Evolutionary conservation across 2,113 vertebrate genomes (phyloP), one percentile per base, ranked within the genome.

Genomic region (Gavialis gangeticus): DNA sequence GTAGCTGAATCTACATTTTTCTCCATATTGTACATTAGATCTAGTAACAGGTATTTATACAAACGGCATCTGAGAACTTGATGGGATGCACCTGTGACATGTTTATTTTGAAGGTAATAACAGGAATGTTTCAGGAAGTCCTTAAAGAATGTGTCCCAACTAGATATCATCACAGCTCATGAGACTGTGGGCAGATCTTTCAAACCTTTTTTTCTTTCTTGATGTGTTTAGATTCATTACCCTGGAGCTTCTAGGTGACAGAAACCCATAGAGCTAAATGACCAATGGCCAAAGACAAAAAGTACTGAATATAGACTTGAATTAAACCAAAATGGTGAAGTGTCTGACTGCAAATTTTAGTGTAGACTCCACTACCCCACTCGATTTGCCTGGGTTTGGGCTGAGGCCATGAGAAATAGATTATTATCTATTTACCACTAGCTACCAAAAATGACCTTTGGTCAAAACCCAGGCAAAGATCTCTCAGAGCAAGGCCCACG

Each of bases 1-100:
- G 87, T 34, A 87, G 54, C 19, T 88, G 84, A 94, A 83, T 73
- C 85, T 92, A 80, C 25, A 75, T 89, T 96, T 97, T 89, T 94
- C 63, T 66, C 10, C 34, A 73, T 89, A 30, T 57, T 89, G 59
- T 82, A 93, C 16, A 21, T 57, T 78, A 22, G 66, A 58, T 86
- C 60, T 57, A 25, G 62, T 92, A 96, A 85, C 63, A 86, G 28
- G 28, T 64, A 81, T 91, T 89, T 89, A 66, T 94, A 81, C 21
- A 58, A 37, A 5, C 77, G 3, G 1, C 13, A 64, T 88, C 93
- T 87, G 24, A 62, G 24, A 91, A 77, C 82, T 67, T 78, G 21
- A 34, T 88, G 63, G 59, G 25, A 69, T 81, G 13, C 2, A 89
- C 62, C 77, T 88, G 69, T 85, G 76, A 67, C 2, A 0, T 75